Conservation (phyloP, 2,113 vertebrate species). For the Acrocephalus kingi region DNA sequence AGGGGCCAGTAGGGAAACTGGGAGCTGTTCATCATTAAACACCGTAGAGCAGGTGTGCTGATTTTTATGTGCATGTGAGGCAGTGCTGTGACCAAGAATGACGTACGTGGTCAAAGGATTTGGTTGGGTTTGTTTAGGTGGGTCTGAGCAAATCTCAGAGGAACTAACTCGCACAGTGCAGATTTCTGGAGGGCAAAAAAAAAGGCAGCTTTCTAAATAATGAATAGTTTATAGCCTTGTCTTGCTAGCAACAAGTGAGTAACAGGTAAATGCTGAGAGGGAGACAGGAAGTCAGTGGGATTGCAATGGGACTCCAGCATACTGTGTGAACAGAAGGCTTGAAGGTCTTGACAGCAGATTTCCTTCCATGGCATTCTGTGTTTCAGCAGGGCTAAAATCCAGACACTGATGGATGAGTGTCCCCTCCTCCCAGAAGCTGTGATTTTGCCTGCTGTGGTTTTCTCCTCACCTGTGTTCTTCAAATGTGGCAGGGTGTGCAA, state of each 20-base stretch:
- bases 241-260: background rate
- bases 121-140: background rate
- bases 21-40: background rate
- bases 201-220: background rate
- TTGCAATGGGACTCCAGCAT: accelerated
- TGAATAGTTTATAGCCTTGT: background rate
- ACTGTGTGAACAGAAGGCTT: background rate
- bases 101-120: background rate
- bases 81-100: background rate
- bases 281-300: background rate
- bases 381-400: background rate
- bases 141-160: background rate
- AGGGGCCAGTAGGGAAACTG: background rate
- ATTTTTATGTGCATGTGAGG: background rate
- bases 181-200: background rate
- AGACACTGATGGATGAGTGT: accelerated
- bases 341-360: background rate
- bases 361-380: background rate
- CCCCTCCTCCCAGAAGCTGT: background rate
- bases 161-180: background rate
- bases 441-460: background rate
- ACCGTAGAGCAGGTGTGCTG: background rate
- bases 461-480: background rate
- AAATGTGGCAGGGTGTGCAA: background rate
- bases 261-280: background rate